Evolutionary conservation across 1,140 invertebrate species (phyloP).

Genomic region (Zaprionus vittiger): DNA sequence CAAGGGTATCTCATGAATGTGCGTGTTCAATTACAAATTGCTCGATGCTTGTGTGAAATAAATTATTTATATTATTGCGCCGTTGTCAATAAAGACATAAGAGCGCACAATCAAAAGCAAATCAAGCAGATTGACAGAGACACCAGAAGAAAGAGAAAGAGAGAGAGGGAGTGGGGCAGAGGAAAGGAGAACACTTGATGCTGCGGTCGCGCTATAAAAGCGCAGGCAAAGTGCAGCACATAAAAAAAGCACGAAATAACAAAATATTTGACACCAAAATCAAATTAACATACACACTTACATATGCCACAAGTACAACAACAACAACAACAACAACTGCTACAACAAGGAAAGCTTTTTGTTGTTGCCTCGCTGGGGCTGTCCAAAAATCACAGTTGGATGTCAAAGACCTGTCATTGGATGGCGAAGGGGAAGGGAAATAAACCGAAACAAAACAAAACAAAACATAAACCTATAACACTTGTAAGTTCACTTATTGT

Average conservation of each 20-base stretch:
- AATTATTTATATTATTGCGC: constrained; percentile 75
- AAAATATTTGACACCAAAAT: constrained; percentile 78
- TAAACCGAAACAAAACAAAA: constrained; percentile 9
- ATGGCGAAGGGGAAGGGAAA: not conserved
- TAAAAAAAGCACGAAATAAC: constrained; percentile 56
- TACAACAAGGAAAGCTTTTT: constrained; percentile 32
- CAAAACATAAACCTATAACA: constrained; percentile 42
- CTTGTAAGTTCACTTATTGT: constrained; percentile 48
- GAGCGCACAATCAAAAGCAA: constrained; percentile 75
- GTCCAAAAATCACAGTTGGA: constrained; percentile 66
- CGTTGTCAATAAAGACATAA: constrained; percentile 79
- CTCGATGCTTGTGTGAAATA: constrained; percentile 62
- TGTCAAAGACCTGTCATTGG: constrained; percentile 70
- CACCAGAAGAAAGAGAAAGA: not conserved
- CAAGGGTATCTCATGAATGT: constrained; percentile 6
- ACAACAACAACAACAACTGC: constrained; percentile 25
- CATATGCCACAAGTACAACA: constrained; percentile 39
- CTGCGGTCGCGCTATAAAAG: constrained; percentile 58
- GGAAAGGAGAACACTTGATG: constrained; percentile 31
- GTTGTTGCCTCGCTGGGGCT: constrained; percentile 26
- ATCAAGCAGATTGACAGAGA: constrained; percentile 63
- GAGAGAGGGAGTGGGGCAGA: constrained; percentile 5
- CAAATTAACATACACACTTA: constrained; percentile 80
- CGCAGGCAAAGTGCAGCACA: constrained; percentile 69
- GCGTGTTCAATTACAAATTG: constrained; percentile 74